These are phyloP conservation scores for Parotocinclus haroldoi DNA, from an alignment of 2,797 vertebrate genomes.

Conservation along the genomic window DNA sequence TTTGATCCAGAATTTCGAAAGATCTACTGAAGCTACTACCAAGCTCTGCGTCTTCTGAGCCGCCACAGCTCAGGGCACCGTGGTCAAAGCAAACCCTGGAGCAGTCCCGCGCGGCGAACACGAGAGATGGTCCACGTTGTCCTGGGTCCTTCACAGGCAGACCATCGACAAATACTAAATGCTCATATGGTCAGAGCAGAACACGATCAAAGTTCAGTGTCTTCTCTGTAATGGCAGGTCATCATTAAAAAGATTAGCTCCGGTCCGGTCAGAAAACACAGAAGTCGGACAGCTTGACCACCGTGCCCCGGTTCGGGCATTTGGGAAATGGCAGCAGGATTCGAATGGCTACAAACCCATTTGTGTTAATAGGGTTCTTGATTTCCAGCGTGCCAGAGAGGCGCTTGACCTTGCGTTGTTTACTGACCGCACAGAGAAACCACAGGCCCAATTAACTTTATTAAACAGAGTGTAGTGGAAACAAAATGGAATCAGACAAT, in stretches of 20 bases:
- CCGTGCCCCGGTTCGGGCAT: too few relatives aligned
- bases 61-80: too few relatives aligned
- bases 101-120: not conserved
- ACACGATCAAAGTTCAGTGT: conserved; percentile 28
- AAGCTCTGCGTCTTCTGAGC: too few relatives aligned
- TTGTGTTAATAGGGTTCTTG: conserved; percentile 70
- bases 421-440: conserved; percentile 58
- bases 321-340: conserved; percentile 69
- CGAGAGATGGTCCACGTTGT: conserved; percentile 14
- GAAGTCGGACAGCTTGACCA: too few relatives aligned
- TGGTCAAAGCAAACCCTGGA: too few relatives aligned
- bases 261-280: conserved; percentile 12
- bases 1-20: too few relatives aligned
- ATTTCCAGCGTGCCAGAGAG: conserved; percentile 66
- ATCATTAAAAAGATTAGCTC: conserved; percentile 35
- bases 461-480: conserved; percentile 72
- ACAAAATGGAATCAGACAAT: conserved; percentile 77
- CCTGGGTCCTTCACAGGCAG: conserved; percentile 23
- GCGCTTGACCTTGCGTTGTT: conserved; percentile 68
- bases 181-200: conserved; percentile 14
- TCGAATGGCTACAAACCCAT: conserved; percentile 62
- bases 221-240: conserved; percentile 21
- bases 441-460: conserved; percentile 72
- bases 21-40: too few relatives aligned
- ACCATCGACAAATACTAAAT: conserved; percentile 41